Percentiles rank a stretch among this genome's conserved stretches.
Conservation (phyloP, 1,140 invertebrate genomes). For the Artemia franciscana region DNA sequence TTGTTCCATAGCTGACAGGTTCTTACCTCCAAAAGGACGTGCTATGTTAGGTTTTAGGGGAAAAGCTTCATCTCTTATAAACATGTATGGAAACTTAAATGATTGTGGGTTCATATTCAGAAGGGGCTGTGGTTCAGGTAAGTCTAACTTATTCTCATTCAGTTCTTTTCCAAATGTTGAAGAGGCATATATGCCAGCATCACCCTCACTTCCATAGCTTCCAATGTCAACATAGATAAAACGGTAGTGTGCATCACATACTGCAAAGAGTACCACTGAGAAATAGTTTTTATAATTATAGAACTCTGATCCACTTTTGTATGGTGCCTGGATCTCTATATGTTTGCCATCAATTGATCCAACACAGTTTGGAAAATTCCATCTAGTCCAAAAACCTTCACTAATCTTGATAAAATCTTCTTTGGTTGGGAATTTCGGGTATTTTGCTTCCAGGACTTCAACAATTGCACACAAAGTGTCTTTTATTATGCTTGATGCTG, state of each 20-base stretch:
- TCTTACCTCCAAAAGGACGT: not conserved
- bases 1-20: not conserved
- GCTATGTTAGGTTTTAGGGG: not conserved
- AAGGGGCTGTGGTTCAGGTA: constrained; percentile 12
- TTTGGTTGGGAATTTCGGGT: constrained; percentile 10
- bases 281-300: constrained; percentile 21
- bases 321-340: constrained; percentile 13
- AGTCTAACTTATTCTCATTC: constrained; percentile 12
- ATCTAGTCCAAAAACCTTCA: constrained; percentile 18
- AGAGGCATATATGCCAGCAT: constrained; percentile 18
- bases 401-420: constrained; percentile 12
- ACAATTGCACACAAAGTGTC: constrained; percentile 5
- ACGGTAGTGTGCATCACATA: constrained; percentile 21
- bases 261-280: constrained; percentile 20
- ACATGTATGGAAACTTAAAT: constrained; percentile 6
- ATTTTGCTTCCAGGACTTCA: constrained; percentile 6
- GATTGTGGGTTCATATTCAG: constrained; percentile 12
- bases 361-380: constrained; percentile 25
- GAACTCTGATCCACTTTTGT: constrained; percentile 17
- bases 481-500: not conserved
- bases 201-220: too few species aligned
- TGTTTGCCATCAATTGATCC: constrained; percentile 20
- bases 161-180: constrained; percentile 16
- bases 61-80: not conserved
- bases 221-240: constrained; percentile 21